These are phyloP conservation scores for Osedax fenrisi DNA, from an alignment of 2,888 invertebrate genomes.

Conservation along the genomic window DNA sequence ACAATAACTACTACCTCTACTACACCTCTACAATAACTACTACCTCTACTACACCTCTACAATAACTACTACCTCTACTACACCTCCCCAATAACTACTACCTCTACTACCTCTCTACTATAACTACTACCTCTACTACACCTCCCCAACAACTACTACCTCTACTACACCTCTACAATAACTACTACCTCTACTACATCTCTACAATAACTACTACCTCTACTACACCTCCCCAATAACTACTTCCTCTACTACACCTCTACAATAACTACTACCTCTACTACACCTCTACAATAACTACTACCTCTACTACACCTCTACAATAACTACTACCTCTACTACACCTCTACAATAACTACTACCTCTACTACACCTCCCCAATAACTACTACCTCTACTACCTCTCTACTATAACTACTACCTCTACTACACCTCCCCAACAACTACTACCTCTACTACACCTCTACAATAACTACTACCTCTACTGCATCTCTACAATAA, in stretches of 20 bases:
- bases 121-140: neutral
- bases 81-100: neutral
- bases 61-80: neutral
- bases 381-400: neutral
- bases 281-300: neutral
- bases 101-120: neutral
- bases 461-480: neutral
- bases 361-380: neutral
- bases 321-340: neutral
- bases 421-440: neutral
- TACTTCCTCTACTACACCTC: neutral
- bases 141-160: neutral
- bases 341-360: neutral
- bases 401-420: neutral
- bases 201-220: neutral
- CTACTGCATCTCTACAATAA: neutral
- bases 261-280: neutral
- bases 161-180: neutral
- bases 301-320: neutral
- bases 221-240: neutral
- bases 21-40: neutral
- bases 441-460: neutral
- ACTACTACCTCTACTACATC: neutral
- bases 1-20: neutral
- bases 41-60: neutral